Conservation (phyloP, 1,140 invertebrate species). For the Atopsyche davidsoni region DNA sequence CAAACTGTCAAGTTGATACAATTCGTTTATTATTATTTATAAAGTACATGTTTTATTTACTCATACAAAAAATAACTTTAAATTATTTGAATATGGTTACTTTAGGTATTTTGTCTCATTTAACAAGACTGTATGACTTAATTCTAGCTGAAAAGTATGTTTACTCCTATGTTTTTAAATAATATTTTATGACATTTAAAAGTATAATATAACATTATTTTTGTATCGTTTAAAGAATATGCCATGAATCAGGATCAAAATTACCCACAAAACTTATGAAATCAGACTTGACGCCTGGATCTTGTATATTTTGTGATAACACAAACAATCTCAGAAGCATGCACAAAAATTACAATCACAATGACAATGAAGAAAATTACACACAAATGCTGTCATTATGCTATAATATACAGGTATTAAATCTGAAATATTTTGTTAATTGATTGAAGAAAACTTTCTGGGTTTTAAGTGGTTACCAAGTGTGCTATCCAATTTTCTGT, state of each 20-base stretch:
- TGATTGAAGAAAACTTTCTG: background rate
- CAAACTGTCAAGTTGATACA: too few species aligned
- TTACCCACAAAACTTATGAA: background rate
- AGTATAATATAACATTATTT: background rate
- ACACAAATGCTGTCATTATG: constrained; percentile 5
- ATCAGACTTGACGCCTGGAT: background rate
- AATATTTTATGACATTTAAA: background rate
- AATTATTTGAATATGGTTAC: background rate
- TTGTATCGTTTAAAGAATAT: background rate
- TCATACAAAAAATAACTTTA: too few species aligned
- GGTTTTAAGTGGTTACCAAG: too few species aligned
- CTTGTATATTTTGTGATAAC: background rate
- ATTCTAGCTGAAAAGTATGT: background rate
- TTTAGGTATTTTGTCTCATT: background rate
- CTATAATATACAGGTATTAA: constrained; percentile 14
- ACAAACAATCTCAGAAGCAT: background rate
- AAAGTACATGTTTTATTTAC: too few species aligned
- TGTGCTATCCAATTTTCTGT: background rate
- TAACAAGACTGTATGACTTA: background rate
- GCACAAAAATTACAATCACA: background rate
- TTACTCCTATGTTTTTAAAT: background rate
- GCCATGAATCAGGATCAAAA: background rate
- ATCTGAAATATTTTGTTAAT: background rate
- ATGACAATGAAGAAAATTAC: constrained; percentile 7
- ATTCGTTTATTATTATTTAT: too few species aligned